Evolutionary conservation across 2,113 vertebrate genomes (phyloP).

Genomic region (Rhegmatorhina hoffmannsi): DNA sequence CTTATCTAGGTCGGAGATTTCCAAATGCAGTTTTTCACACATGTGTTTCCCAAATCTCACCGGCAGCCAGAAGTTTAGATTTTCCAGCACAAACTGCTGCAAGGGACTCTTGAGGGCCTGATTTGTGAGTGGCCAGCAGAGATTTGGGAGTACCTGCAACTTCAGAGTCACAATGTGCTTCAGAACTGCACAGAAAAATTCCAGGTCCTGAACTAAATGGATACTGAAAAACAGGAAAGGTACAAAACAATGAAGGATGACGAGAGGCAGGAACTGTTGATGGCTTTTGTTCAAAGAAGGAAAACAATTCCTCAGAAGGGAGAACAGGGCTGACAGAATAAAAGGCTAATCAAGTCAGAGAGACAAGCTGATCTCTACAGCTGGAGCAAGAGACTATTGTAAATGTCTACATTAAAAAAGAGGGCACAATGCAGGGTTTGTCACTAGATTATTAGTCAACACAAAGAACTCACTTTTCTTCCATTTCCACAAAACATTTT

Average conservation of each 20-base stretch:
- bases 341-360: constrained; percentile 53
- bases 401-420: constrained; percentile 30
- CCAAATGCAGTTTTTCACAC: background rate
- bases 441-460: constrained; percentile 18
- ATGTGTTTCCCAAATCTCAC: background rate
- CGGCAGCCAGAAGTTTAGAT: background rate
- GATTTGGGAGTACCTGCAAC: background rate
- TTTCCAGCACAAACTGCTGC: background rate
- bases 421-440: background rate
- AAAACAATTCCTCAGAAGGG: constrained; percentile 58
- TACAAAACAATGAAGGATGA: constrained; percentile 41
- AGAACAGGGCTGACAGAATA: constrained; percentile 43
- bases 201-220: constrained; percentile 31
- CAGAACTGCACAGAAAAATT: constrained; percentile 12
- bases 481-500: constrained; percentile 5
- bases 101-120: accelerated
- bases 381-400: constrained; percentile 20
- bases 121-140: background rate
- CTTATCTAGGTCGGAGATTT: background rate
- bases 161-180: background rate
- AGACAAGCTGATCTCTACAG: constrained; percentile 49
- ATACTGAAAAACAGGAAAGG: constrained; percentile 53
- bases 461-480: constrained; percentile 34
- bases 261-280: background rate
- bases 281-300: constrained; percentile 57